Base-by-base conservation (phyloP, 1,140 invertebrate species). In the Drosophila arizonae region DNA sequence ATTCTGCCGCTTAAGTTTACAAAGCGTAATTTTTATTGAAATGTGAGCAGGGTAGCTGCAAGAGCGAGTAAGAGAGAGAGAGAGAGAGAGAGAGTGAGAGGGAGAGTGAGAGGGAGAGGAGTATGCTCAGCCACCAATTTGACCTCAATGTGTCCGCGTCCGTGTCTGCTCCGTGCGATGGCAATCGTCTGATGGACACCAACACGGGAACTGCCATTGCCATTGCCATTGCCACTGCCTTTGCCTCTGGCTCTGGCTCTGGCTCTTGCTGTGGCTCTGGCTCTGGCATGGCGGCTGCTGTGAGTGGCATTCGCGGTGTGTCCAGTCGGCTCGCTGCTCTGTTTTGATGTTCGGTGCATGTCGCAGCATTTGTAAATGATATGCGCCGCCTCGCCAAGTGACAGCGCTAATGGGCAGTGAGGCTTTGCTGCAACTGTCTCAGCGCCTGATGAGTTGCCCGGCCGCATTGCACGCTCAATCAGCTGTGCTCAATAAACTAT, bases 401-500 rank as follows among this genome's bases (percentile, higher is more conserved):
- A 79, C 65, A 79, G 77, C 67, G 67, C 67, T 71, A 76, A 77
- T 77, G 72, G 72, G 51, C 74, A 74, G 68, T 15, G 58, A 30
- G 54, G 28, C 48, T 36, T 43, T 39, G n/a, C 61, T 30, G 60
- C 56, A 58, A 24, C 46, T 50, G 61, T 45, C 48, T 11, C 17
- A 26, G 30, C 36, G n/a, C 13, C 48, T 64, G 50, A 36, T 46
- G 48, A 67, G 60, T 39, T 43, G 65, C 66, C 43, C 10, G 17
- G 55, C 46, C 58, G 67, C 58, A 54, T 63, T 75, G 79, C 76
- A 30, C 56, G 76, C 71, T 82, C 78, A 82, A 81, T 82, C 78
- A 82, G 78, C 70, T 61, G 71, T 66, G 81, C 76, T 79, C 79
- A 84, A 84, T 78, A 79, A 84, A 82, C 77, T 82, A 82, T 84